A percentile compares a stretch with the other conserved stretches of the same genome.
Conservation (phyloP, 1,140 invertebrate genomes). For the Sarcophaga peregrina region DNA sequence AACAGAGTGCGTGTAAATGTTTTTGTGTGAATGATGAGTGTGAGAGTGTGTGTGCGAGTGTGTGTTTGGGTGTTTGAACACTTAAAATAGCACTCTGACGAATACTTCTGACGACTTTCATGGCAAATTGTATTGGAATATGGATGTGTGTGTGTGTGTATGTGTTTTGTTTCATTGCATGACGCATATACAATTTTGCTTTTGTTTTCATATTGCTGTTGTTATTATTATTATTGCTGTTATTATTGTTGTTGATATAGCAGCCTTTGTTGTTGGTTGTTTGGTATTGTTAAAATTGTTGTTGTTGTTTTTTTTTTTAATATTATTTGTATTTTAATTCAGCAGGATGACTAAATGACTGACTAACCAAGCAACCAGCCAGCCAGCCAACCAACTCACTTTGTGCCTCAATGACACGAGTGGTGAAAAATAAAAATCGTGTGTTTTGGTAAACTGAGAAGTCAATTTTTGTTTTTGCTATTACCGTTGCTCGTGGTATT, state of each 20-base stretch:
- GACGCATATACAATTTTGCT: slow-evolving; percentile 23
- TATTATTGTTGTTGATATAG: background rate
- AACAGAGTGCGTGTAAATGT: background rate
- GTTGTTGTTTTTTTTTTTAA: background rate
- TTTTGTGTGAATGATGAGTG: background rate
- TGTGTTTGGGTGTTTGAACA: background rate
- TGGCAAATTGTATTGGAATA: slow-evolving; percentile 24
- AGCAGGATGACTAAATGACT: background rate
- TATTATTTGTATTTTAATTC: slow-evolving; percentile 7
- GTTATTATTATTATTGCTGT: background rate
- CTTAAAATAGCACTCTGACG: slow-evolving; percentile 38
- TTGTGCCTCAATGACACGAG: too few species aligned
- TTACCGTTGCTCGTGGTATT: background rate
- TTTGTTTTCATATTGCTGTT: slow-evolving; percentile 1
- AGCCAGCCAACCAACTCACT: too few species aligned
- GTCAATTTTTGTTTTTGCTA: background rate
- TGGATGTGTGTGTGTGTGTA: too few species aligned
- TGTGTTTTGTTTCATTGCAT: slow-evolving; percentile 28
- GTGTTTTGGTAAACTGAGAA: slow-evolving; percentile 2
- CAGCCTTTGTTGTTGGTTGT: background rate
- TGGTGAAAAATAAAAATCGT: background rate
- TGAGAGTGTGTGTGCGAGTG: background rate
- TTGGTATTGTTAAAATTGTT: background rate
- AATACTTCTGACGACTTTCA: slow-evolving; percentile 10
- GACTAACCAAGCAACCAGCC: too few species aligned